These are phyloP conservation scores for Synodontis membranacea DNA, from an alignment of 2,113 vertebrate species.

Conservation along the genomic window DNA sequence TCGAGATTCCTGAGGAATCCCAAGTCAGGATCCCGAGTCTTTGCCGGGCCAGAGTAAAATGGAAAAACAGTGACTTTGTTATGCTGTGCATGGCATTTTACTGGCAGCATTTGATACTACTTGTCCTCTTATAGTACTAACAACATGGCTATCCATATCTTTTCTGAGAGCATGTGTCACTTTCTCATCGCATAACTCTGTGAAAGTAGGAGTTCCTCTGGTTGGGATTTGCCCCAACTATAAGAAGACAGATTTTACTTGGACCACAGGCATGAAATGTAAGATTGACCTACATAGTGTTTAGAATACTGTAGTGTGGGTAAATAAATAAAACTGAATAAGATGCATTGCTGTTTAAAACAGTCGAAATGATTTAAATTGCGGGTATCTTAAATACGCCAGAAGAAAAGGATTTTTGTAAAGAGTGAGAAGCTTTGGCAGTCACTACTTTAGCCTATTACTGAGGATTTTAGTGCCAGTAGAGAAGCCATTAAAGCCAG, in stretches of 20 bases:
- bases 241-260: neutral
- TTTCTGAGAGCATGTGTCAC: neutral
- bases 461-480: neutral
- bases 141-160: neutral
- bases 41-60: neutral
- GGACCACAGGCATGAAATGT: neutral
- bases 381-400: neutral
- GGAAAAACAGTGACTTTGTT: neutral
- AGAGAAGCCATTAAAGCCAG: constrained; percentile 5
- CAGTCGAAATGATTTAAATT: neutral
- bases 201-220: neutral
- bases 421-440: neutral
- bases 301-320: neutral
- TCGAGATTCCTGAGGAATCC: constrained; percentile 22
- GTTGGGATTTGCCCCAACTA: neutral
- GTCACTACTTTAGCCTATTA: neutral
- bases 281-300: neutral
- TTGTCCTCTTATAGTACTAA: neutral
- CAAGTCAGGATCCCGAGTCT: constrained; percentile 19
- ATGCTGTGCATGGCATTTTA: constrained; percentile 10
- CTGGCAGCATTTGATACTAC: neutral
- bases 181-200: neutral
- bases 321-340: neutral
- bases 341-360: constrained; percentile 6
- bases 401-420: neutral